phyloP scores from a whole-genome alignment of 2,113 vertebrate genomes.

The Nibea coibor region DNA sequence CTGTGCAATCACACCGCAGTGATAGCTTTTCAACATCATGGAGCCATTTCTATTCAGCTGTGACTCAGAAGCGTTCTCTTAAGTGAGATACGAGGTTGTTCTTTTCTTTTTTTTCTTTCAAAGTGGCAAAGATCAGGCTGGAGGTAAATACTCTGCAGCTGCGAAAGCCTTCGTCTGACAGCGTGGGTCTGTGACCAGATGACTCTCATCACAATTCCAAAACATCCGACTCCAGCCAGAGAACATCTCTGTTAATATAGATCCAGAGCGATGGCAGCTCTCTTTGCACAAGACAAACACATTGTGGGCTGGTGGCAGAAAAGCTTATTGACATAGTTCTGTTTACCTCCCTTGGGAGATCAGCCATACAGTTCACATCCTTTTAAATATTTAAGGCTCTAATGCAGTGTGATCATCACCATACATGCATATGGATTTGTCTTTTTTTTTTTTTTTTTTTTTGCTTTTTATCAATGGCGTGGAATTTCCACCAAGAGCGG shows the following conservation, averaged over 20 bases:
- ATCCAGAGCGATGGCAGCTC: slow-evolving; percentile 39
- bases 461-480: slow-evolving; percentile 11
- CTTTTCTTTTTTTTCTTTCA: neutral
- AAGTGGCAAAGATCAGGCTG: slow-evolving; percentile 24
- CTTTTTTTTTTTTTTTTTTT: too few species aligned
- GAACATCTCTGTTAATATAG: slow-evolving; percentile 56
- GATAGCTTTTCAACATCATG: slow-evolving; percentile 47
- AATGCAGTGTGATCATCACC: slow-evolving; percentile 47
- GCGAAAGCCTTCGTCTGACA: slow-evolving; percentile 9
- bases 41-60: slow-evolving; percentile 31
- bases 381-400: slow-evolving; percentile 59
- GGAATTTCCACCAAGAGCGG: slow-evolving; percentile 12
- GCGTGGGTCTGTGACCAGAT: slow-evolving; percentile 20
- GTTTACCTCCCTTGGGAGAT: slow-evolving; percentile 47
- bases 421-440: slow-evolving; percentile 37
- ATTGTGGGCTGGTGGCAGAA: slow-evolving; percentile 38
- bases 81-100: neutral
- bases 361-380: slow-evolving; percentile 36
- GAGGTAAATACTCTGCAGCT: slow-evolving; percentile 18
- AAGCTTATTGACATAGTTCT: slow-evolving; percentile 60
- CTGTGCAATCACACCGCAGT: slow-evolving; percentile 59
- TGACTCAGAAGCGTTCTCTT: neutral
- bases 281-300: slow-evolving; percentile 63
- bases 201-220: slow-evolving; percentile 6
- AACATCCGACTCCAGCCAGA: slow-evolving; percentile 39